A percentile compares a stretch with the other conserved stretches of the same genome.
Evolutionary conservation across 2,113 vertebrate genomes (phyloP).

Genomic region (Silurus meridionalis): DNA sequence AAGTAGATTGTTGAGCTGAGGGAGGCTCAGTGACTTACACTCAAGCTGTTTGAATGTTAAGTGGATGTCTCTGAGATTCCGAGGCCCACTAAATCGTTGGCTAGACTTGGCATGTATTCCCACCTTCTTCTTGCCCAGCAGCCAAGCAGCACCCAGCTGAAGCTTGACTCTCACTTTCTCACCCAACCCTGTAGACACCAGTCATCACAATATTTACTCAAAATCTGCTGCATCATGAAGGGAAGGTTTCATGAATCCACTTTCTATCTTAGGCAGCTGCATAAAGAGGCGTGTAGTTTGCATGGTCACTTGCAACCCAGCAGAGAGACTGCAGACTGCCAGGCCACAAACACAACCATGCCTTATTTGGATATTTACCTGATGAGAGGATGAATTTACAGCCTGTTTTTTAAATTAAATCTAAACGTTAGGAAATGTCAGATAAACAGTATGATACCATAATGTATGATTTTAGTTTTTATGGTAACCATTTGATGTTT

Average conservation of each 20-base stretch:
- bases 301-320: constrained; percentile 37
- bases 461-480: background rate
- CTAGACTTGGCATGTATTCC: constrained; percentile 35
- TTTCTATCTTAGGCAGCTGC: constrained; percentile 23
- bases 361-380: constrained; percentile 33
- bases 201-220: constrained; percentile 5
- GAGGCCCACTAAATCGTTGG: background rate
- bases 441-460: background rate
- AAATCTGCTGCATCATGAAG: constrained; percentile 26
- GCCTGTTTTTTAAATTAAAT: background rate
- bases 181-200: background rate
- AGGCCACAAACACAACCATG: constrained; percentile 6
- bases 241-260: constrained; percentile 6
- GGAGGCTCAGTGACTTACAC: constrained; percentile 31
- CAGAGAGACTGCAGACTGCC: constrained; percentile 27
- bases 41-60: constrained; percentile 47
- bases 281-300: constrained; percentile 33
- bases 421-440: background rate
- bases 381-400: background rate
- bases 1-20: constrained; percentile 21
- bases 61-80: constrained; percentile 41
- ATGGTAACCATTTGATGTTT: background rate
- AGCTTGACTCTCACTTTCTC: constrained; percentile 26
- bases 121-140: background rate
- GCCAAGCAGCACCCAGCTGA: background rate